Conservation (phyloP, 2,797 vertebrate species). For the Enteromius argenteus region DNA sequence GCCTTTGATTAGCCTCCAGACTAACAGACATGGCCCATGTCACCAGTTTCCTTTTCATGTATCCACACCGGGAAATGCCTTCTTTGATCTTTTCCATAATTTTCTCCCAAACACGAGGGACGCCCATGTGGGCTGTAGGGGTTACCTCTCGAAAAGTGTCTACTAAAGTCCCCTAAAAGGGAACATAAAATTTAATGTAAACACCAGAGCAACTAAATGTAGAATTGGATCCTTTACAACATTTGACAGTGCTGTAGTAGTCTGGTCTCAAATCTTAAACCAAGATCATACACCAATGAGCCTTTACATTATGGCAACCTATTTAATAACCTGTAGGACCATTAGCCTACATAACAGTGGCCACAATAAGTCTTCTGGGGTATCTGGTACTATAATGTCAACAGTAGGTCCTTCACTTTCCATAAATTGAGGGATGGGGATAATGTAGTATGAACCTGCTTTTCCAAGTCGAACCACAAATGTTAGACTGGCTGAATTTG, state of each 20-base stretch:
- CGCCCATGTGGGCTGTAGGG: conserved; percentile 88
- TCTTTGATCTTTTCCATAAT: conserved; percentile 89
- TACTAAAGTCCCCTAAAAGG: conserved; percentile 82
- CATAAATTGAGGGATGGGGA: not conserved
- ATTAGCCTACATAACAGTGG: not conserved
- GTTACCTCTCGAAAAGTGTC: conserved; percentile 82
- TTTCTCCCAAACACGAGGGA: conserved; percentile 91
- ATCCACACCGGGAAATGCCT: conserved; percentile 78
- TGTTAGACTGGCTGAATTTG: not conserved
- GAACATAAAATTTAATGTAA: not conserved
- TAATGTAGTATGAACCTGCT: not conserved
- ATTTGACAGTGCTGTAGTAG: not conserved
- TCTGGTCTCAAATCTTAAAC: not conserved
- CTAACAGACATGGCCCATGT: conserved; percentile 88
- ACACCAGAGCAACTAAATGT: not conserved
- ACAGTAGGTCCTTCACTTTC: not conserved
- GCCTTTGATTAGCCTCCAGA: conserved; percentile 80
- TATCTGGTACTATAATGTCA: not conserved
- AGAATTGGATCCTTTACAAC: not conserved
- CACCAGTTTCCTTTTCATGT: conserved; percentile 84
- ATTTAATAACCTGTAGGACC: not conserved
- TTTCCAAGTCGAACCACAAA: not conserved
- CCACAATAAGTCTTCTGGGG: not conserved
- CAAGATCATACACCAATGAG: not conserved
- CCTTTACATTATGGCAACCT: not conserved